Conservation (phyloP, 2,113 vertebrate genomes). For the Cynocephalus volans region DNA sequence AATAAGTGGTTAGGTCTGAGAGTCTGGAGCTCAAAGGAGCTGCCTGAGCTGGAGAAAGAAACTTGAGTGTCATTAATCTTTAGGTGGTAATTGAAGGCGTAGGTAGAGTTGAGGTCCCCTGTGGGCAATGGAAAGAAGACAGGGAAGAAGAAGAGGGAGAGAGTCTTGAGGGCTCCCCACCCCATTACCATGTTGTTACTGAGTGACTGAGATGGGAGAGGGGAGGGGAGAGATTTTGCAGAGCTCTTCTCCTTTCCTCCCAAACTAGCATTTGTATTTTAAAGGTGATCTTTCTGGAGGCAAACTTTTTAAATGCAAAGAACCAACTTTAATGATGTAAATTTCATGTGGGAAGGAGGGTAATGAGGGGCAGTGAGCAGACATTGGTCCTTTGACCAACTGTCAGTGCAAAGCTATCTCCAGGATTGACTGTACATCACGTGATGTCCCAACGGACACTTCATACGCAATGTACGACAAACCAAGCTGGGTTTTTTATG, state of each 20-base stretch:
- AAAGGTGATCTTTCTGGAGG: neutral
- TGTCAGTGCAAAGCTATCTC: neutral
- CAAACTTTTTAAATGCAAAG: neutral
- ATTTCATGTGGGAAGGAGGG: neutral
- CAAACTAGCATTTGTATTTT: neutral
- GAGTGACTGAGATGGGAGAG: neutral
- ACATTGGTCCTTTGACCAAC: neutral
- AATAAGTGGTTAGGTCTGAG: neutral
- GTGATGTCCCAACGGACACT: rapidly evolving
- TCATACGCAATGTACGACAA: too few species aligned
- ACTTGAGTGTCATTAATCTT: neutral
- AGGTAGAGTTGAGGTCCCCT: neutral
- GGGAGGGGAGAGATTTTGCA: neutral
- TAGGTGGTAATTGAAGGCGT: neutral
- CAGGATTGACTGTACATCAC: neutral
- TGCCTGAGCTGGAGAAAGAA: neutral
- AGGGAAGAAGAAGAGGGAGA: neutral
- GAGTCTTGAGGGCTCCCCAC: neutral
- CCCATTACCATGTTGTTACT: neutral
- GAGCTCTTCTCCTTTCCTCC: neutral
- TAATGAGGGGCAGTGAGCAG: neutral
- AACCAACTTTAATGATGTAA: neutral
- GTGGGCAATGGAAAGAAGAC: neutral
- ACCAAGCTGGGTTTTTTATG: neutral
- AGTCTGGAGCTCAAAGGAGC: neutral